Evolutionary conservation across 2,797 vertebrate species (phyloP).

Genomic region (Craterocephalus amniculus): DNA sequence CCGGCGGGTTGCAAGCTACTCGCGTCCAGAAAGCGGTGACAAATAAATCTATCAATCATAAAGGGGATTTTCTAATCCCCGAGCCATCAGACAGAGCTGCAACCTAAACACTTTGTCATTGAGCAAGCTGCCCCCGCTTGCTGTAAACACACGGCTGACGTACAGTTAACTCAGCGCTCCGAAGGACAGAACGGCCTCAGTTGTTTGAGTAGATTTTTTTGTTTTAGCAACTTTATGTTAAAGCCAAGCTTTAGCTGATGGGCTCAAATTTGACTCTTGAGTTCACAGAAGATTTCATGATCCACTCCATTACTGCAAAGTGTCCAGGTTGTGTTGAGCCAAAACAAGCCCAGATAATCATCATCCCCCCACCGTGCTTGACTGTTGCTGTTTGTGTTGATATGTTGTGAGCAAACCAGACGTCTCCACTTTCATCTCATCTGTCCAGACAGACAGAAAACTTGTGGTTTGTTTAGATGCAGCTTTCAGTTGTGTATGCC

Average conservation of each 20-base stretch:
- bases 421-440: background rate
- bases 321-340: too few species aligned
- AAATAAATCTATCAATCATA: conserved; percentile 87
- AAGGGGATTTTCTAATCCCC: conserved; percentile 75
- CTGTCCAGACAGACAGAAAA: background rate
- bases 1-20: conserved; percentile 66
- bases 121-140: conserved; percentile 21
- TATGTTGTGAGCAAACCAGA: background rate
- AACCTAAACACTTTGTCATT: conserved; percentile 80
- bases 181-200: conserved; percentile 28
- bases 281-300: background rate
- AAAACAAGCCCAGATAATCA: background rate
- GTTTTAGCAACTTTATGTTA: background rate
- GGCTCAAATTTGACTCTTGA: background rate
- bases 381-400: background rate
- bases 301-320: background rate
- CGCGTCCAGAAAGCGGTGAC: conserved; percentile 74
- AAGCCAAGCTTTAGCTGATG: background rate
- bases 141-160: conserved; percentile 62
- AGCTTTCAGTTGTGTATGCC: too few species aligned
- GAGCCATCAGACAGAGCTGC: conserved; percentile 76
- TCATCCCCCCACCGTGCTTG: background rate
- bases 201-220: background rate
- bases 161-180: conserved; percentile 65
- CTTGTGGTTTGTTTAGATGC: too few species aligned